These are phyloP conservation scores for Erinaceus europaeus DNA, from an alignment of 2,113 vertebrate species.

Conservation along the genomic window DNA sequence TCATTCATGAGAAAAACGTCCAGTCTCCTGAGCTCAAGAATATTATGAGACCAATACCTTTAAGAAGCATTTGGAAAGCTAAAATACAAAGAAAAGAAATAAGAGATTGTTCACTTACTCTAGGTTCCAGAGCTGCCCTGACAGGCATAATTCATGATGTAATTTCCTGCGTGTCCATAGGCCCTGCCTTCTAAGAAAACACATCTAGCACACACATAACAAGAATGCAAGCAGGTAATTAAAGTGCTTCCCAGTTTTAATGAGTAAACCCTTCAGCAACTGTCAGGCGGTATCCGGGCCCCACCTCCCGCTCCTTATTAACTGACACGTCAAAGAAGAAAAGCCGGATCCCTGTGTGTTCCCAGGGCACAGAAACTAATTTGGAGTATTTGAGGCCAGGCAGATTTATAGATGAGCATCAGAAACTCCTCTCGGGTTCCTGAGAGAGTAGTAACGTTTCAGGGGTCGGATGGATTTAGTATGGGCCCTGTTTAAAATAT, in stretches of 20 bases:
- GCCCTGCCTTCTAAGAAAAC: neutral
- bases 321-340: conserved; percentile 61
- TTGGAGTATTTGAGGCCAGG: conserved; percentile 54
- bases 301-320: conserved; percentile 62
- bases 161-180: conserved; percentile 72
- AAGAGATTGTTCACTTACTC: conserved; percentile 46
- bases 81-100: conserved; percentile 8
- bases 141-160: conserved; percentile 74
- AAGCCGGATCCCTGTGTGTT: conserved; percentile 55
- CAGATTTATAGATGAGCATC: conserved; percentile 52
- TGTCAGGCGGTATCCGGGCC: conserved; percentile 55
- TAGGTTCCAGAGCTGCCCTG: conserved; percentile 42
- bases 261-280: conserved; percentile 40
- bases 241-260: conserved; percentile 72
- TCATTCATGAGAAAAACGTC: neutral
- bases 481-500: conserved; percentile 61
- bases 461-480: conserved; percentile 51
- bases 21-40: conserved; percentile 31
- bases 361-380: conserved; percentile 50
- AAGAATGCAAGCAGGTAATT: conserved; percentile 66
- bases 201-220: conserved; percentile 59
- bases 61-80: conserved; percentile 2
- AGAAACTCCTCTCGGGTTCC: conserved; percentile 59
- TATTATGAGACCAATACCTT: conserved; percentile 36
- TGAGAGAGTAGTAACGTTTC: conserved; percentile 59